Conservation (phyloP, 2,113 vertebrate species). For the Atherinomorus stipes region DNA sequence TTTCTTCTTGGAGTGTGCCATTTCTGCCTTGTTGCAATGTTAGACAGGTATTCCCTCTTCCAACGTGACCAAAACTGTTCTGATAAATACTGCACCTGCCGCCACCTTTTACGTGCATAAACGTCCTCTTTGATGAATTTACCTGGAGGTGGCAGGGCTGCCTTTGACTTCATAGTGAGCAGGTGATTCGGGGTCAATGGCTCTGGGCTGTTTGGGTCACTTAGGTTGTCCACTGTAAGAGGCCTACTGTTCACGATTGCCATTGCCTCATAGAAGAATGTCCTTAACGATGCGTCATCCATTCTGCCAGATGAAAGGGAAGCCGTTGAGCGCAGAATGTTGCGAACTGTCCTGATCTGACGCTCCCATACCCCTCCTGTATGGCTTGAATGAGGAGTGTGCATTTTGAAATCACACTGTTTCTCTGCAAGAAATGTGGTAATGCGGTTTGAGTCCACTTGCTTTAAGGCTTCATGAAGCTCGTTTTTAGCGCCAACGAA, state of each 20-base stretch:
- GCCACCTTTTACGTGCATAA: neutral
- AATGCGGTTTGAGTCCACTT: neutral
- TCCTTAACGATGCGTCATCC: neutral
- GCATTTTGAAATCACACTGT: constrained; percentile 2
- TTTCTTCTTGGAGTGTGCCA: constrained; percentile 16
- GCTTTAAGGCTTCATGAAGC: neutral
- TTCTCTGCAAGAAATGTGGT: neutral
- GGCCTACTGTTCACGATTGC: neutral
- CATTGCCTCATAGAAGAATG: constrained; percentile 14
- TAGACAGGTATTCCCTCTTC: neutral
- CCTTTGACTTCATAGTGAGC: constrained; percentile 5
- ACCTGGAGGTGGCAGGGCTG: neutral
- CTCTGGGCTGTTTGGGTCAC: constrained; percentile 3
- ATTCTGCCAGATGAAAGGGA: constrained; percentile 7
- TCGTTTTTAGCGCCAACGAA: neutral
- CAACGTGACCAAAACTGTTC: constrained; percentile 13
- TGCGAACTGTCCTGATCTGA: constrained; percentile 4
- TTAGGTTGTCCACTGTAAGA: constrained; percentile 8
- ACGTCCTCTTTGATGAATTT: constrained; percentile 5
- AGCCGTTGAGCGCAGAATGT: neutral
- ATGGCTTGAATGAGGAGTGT: constrained; percentile 1
- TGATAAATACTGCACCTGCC: neutral
- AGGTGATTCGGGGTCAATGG: neutral
- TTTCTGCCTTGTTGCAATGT: constrained; percentile 4
- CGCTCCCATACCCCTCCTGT: neutral